Evolutionary conservation across 2,113 vertebrate genomes (phyloP).

Genomic region (Labrus mixtus): DNA sequence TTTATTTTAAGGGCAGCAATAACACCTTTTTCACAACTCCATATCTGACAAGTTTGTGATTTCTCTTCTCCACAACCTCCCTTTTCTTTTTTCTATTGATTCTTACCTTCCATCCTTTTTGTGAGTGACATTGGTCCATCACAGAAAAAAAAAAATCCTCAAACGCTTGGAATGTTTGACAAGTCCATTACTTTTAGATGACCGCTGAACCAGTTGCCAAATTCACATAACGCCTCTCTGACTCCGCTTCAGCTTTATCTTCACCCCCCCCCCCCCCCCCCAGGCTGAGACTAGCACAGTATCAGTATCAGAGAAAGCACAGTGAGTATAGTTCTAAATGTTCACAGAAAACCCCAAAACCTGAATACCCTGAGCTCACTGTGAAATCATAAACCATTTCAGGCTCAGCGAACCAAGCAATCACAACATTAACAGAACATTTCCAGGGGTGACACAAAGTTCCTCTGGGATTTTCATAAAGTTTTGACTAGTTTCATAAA

Average conservation of each 20-base stretch:
- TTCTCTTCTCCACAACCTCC: background rate
- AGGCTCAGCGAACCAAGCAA: slow-evolving; percentile 46
- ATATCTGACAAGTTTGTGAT: background rate
- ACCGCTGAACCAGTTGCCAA: slow-evolving; percentile 15
- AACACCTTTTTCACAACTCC: slow-evolving; percentile 1
- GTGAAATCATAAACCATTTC: slow-evolving; percentile 46
- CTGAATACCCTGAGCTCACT: slow-evolving; percentile 33
- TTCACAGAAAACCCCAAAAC: slow-evolving; percentile 30
- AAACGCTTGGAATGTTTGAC: slow-evolving; percentile 29
- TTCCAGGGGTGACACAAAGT: slow-evolving; percentile 54
- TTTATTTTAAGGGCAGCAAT: background rate
- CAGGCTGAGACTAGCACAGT: slow-evolving; percentile 14
- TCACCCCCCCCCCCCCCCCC: slow-evolving; percentile 11
- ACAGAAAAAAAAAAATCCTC: background rate
- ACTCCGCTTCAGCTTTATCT: slow-evolving; percentile 36
- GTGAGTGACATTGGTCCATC: background rate
- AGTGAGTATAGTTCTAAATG: slow-evolving; percentile 1
- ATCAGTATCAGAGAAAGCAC: slow-evolving; percentile 19
- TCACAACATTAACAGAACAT: slow-evolving; percentile 31
- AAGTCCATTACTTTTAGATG: slow-evolving; percentile 50
- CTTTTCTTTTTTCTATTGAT: background rate
- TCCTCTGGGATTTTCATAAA: slow-evolving; percentile 49
- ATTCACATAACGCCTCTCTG: slow-evolving; percentile 20
- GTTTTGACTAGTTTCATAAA: slow-evolving; percentile 37
- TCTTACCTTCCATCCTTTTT: background rate